These are phyloP conservation scores for Cacajao melanocephalus DNA, from an alignment of 2,797 vertebrate species.

Conservation along the genomic window DNA sequence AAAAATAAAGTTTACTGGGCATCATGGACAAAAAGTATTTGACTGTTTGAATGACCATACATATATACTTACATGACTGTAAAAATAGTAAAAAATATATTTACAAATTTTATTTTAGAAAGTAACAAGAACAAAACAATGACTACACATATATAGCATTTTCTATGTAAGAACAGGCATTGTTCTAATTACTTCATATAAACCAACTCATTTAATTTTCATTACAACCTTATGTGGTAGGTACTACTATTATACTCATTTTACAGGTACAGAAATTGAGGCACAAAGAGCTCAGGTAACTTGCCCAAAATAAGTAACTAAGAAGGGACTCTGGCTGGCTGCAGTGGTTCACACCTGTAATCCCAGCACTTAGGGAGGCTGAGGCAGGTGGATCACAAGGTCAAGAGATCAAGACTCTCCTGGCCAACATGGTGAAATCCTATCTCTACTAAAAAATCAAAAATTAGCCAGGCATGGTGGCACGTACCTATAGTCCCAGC, in stretches of 20 bases:
- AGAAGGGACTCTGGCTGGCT: not conserved
- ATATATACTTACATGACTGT: not conserved
- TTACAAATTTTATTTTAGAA: not conserved
- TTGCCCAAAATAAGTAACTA: not conserved
- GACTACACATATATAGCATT: not conserved
- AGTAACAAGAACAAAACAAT: not conserved
- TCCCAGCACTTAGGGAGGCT: too few relatives aligned
- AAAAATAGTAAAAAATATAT: not conserved
- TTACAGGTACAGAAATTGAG: not conserved
- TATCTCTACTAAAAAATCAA: too few relatives aligned
- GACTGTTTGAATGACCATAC: not conserved
- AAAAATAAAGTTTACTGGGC: not conserved
- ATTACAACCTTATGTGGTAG: not conserved
- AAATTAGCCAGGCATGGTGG: too few relatives aligned
- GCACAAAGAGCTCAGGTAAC: not conserved
- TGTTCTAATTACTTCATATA: not conserved
- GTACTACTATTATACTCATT: not conserved
- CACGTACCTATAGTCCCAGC: too few relatives aligned
- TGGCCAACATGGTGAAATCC: too few relatives aligned
- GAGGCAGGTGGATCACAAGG: too few relatives aligned
- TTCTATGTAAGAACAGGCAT: not conserved
- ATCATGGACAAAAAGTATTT: not conserved
- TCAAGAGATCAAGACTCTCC: too few relatives aligned
- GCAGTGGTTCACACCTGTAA: too few relatives aligned
- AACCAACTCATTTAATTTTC: not conserved